Evolutionary conservation across 2,113 vertebrate species (phyloP).

Genomic region (Salvator merianae): DNA sequence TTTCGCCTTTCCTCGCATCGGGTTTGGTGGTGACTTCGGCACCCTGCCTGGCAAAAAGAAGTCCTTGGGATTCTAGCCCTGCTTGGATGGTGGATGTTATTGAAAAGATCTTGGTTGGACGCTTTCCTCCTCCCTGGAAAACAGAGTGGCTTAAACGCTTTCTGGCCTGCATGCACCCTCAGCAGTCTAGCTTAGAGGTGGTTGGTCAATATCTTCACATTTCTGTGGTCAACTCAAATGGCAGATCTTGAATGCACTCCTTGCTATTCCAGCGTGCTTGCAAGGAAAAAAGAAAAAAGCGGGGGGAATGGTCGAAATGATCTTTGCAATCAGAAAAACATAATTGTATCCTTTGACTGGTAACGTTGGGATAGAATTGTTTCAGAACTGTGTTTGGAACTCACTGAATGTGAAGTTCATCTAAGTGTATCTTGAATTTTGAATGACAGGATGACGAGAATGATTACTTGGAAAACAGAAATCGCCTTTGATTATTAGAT

Average conservation of each 20-base stretch:
- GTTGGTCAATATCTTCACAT: neutral
- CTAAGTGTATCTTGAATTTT: neutral
- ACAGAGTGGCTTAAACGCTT: neutral
- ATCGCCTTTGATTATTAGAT: neutral
- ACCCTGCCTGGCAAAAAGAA: neutral
- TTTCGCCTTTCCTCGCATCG: neutral
- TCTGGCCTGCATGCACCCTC: neutral
- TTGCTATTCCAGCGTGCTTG: neutral
- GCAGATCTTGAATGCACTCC: neutral
- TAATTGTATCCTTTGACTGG: neutral
- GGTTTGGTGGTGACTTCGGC: neutral
- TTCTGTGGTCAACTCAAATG: slow-evolving; percentile 27
- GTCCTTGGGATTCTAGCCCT: neutral
- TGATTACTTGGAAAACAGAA: neutral
- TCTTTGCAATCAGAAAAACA: neutral
- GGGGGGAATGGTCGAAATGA: neutral
- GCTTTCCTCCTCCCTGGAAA: neutral
- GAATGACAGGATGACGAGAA: no score
- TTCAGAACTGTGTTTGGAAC: neutral
- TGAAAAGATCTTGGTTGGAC: slow-evolving; percentile 2
- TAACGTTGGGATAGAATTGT: neutral
- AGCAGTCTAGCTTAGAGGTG: neutral
- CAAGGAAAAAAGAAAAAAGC: slow-evolving; percentile 23
- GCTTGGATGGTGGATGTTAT: neutral
- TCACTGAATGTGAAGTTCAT: neutral